Conservation (phyloP, 1,140 invertebrate species). For the Lucilia cuprina region DNA sequence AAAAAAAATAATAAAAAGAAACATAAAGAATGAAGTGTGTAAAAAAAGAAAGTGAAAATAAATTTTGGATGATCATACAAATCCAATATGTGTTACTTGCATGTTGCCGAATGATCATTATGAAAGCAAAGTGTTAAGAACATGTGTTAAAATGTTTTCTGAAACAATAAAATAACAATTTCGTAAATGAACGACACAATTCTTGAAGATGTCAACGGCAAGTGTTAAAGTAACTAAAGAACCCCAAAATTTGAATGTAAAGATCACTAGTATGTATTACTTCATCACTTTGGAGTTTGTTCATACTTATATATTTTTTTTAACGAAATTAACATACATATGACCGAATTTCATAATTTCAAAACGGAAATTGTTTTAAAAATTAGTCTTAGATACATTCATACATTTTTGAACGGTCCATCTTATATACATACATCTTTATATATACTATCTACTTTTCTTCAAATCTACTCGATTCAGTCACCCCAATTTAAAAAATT, state of each 20-base stretch:
- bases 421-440: too few species aligned
- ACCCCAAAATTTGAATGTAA: background rate
- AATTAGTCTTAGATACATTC: too few species aligned
- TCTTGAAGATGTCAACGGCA: conserved; percentile 12
- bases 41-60: background rate
- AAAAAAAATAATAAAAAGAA: too few species aligned
- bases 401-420: too few species aligned
- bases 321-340: background rate
- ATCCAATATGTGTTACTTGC: too few species aligned
- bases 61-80: background rate
- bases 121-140: background rate
- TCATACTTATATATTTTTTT: too few species aligned
- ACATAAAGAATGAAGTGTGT: background rate
- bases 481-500: background rate
- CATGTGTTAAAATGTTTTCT: conserved; percentile 12
- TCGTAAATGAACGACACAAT: background rate
- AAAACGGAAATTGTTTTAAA: too few species aligned
- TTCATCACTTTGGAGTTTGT: background rate
- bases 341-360: background rate
- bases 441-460: too few species aligned
- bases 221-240: background rate
- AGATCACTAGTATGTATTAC: background rate
- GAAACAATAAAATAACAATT: background rate
- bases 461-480: too few species aligned
- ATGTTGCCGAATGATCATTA: too few species aligned